Evolutionary conservation across 2,888 invertebrate genomes (phyloP), one percentile per base, ranked within the genome.

Genomic region (Apamea epomidion): DNA sequence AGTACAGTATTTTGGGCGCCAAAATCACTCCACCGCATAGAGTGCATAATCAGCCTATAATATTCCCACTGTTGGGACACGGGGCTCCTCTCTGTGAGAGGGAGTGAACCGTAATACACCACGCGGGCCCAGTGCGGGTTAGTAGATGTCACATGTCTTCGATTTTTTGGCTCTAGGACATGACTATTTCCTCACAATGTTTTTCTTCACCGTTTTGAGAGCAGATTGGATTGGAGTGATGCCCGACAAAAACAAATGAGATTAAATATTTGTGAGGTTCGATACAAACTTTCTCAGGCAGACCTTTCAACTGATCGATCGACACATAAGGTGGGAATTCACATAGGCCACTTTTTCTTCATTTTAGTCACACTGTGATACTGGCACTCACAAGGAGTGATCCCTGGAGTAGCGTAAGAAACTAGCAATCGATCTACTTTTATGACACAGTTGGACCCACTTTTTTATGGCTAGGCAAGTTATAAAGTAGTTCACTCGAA

Each of bases 401-500:
- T 74, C 84, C 74, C 84, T n/a, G 7, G 75, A 73, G 83, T 25
- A 62, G 58, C 54, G 25, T 67, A 78, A 82, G 78, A 69, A 54
- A 82, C 74, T 37, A 75, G 75, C 74, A 78, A 83, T 86, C 83
- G 83, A 86, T 86, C 78, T 75, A 78, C 37, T 84, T 84, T 84
- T 84, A 84, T 84, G 84, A 73, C 72, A 42, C 74, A 16, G 42
- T 65, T 37, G 68, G 74, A 75, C 51, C 68, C 75, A 45, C 37
- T 16, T 45, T 80, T 83, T 85, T 85, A 83, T 73, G 72, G 29
- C 68, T 25, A 51, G 16, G 62, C 67, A 62, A 67, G 37, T 72
- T 48, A 78, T 65, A 78, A 74, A 82, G 67, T 86, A 78, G n/a
- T 71, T 75, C 60, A 62, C 69, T 48, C 62, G 60, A 80, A 62